phyloP scores from a whole-genome alignment of 1,140 invertebrate species.

The Panulirus ornatus region DNA sequence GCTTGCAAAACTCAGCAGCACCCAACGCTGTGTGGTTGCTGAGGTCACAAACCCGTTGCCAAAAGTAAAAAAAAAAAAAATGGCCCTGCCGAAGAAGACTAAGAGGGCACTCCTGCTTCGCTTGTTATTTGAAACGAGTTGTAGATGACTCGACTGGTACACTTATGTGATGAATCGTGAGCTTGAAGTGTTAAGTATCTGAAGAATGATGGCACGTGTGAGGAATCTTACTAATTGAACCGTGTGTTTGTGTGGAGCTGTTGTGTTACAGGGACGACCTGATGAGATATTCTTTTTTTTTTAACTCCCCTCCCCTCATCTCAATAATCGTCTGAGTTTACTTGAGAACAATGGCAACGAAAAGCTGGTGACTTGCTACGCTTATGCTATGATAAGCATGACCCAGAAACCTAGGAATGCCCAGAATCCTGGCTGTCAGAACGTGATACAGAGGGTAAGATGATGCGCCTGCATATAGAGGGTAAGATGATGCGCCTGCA shows the following conservation, averaged over 20 bases:
- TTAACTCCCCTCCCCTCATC: not conserved
- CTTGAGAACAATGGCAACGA: not conserved
- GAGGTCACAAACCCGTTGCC: not conserved
- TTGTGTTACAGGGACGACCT: not conserved
- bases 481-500: no score
- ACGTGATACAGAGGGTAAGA: no score
- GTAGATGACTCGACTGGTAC: not conserved
- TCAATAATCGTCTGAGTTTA: not conserved
- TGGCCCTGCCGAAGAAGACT: not conserved
- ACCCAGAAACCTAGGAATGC: no score
- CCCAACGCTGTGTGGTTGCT: not conserved
- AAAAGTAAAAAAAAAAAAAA: no score
- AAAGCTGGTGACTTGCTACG: not conserved
- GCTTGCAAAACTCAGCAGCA: not conserved
- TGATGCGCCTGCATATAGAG: no score
- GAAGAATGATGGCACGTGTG: not conserved
- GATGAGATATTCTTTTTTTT: not conserved
- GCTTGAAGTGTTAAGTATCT: not conserved
- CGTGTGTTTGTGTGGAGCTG: not conserved
- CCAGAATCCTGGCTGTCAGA: no score
- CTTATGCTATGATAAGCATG: no score
- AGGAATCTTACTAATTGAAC: not conserved
- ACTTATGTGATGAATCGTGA: not conserved
- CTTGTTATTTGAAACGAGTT: constrained; percentile 11
- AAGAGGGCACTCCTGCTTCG: not conserved